phyloP scores from a whole-genome alignment of 2,888 invertebrate genomes.

The Xestia sexstrigata region DNA sequence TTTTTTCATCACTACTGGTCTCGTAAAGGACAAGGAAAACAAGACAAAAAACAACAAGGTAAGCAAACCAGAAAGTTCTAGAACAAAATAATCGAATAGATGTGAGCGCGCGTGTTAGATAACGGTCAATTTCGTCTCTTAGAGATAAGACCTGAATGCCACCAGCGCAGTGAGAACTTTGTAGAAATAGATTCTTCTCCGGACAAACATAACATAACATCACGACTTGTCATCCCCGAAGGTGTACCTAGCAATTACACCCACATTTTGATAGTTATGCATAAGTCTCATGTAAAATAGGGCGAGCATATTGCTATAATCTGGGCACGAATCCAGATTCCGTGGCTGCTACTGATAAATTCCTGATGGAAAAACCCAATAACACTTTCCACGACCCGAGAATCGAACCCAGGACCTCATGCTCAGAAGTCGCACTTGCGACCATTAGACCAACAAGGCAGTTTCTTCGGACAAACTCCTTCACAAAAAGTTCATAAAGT shows the following conservation, averaged over 20 bases:
- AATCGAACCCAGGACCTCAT: background rate
- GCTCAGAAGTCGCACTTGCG: background rate
- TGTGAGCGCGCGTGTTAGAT: background rate
- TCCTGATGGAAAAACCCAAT: background rate
- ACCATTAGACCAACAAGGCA: background rate
- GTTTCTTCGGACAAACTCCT: background rate
- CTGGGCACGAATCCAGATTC: background rate
- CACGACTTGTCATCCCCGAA: too few species aligned
- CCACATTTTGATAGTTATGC: background rate
- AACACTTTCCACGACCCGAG: background rate
- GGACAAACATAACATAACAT: too few species aligned
- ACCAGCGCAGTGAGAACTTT: background rate
- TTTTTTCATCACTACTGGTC: background rate
- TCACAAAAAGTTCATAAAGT: background rate
- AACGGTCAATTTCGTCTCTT: background rate
- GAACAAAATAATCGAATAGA: background rate
- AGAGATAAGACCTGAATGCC: background rate
- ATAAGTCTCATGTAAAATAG: background rate
- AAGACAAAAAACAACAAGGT: background rate
- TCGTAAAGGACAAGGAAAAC: background rate
- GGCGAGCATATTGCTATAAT: too few species aligned
- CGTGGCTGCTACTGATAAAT: background rate
- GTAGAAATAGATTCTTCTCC: too few species aligned
- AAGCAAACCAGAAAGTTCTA: background rate
- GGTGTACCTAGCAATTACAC: too few species aligned